Conservation (phyloP, 2,113 vertebrate genomes). For the Puma concolor region DNA sequence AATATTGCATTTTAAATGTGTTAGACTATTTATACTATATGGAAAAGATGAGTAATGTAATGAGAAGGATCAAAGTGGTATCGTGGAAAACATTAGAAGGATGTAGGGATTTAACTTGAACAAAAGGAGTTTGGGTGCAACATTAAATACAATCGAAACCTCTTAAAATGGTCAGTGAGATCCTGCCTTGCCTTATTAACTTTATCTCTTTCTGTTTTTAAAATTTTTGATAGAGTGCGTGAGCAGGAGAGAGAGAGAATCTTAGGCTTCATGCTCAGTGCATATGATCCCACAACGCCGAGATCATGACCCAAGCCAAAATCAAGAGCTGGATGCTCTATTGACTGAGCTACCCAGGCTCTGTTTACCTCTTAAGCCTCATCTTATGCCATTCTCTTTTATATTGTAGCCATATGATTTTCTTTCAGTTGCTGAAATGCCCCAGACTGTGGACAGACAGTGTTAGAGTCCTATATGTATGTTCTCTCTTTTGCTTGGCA, state of each 20-base stretch:
- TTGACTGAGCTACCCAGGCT: not conserved
- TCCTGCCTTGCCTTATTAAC: not conserved
- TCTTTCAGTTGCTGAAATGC: not conserved
- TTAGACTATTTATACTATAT: not conserved
- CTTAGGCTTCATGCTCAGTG: not conserved
- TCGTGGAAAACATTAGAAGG: constrained; percentile 30
- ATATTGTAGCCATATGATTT: not conserved
- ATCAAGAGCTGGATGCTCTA: too few species aligned
- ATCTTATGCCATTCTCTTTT: not conserved
- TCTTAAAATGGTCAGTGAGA: not conserved
- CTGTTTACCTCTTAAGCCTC: not conserved
- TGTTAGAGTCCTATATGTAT: not conserved
- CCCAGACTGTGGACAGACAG: not conserved
- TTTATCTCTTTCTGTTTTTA: too few species aligned
- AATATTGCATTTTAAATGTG: constrained; percentile 16
- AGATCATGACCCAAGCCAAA: too few species aligned
- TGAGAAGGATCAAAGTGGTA: not conserved
- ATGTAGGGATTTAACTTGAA: constrained; percentile 20
- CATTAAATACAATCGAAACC: not conserved
- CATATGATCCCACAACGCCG: too few species aligned
- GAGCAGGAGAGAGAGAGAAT: not conserved
- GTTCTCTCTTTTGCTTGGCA: not conserved
- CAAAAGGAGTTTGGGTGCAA: not conserved
- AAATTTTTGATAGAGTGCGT: too few species aligned
- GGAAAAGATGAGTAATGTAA: not conserved